These are phyloP conservation scores for Nothoprocta pentlandii DNA, from an alignment of 2,113 vertebrate genomes.

Conservation along the genomic window DNA sequence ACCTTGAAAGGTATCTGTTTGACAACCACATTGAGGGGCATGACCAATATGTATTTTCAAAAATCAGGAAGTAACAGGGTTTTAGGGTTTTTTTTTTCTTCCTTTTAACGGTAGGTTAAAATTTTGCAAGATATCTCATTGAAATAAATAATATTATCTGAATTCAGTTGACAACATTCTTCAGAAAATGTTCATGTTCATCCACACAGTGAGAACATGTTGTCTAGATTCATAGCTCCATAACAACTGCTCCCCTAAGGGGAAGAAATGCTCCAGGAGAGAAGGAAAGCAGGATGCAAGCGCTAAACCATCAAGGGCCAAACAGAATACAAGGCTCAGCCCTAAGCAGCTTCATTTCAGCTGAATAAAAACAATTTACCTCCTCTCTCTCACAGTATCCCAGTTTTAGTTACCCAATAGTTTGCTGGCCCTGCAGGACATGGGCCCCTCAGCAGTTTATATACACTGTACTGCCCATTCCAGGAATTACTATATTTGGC, in stretches of 20 bases:
- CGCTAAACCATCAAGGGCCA: not conserved
- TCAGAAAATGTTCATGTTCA: not conserved
- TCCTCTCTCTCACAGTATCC: not conserved
- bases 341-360: not conserved
- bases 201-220: no score
- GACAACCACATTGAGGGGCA: not conserved
- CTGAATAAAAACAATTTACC: not conserved
- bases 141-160: not conserved
- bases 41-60: not conserved
- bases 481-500: not conserved
- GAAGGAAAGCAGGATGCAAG: not conserved
- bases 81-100: not conserved
- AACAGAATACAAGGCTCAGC: not conserved
- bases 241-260: not conserved
- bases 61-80: accelerated
- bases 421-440: not conserved
- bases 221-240: not conserved
- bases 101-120: not conserved
- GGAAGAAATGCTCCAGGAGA: not conserved
- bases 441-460: not conserved
- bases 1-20: not conserved
- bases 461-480: not conserved
- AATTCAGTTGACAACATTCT: not conserved
- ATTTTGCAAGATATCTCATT: no score
- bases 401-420: not conserved